Evolutionary conservation across 1,140 invertebrate genomes (phyloP), one percentile per base, ranked within the genome.

Genomic region (Oncopodura yosiiana): DNA sequence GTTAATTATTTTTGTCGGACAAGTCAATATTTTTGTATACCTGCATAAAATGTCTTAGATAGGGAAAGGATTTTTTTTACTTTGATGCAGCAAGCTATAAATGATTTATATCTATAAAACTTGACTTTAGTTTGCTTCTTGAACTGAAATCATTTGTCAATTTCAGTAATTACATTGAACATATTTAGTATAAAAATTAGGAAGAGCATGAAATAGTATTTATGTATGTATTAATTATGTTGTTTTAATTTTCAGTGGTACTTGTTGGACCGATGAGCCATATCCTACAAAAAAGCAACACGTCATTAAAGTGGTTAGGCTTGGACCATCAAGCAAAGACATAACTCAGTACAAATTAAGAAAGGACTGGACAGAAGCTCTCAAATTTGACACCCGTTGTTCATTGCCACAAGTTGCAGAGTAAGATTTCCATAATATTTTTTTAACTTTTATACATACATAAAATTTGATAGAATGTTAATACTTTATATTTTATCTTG

Each of bases 221-320:
- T 34, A 43, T 24, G 30, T 21, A 3, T 32, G 2, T 37, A 24
- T 18, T 8, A 21, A 53, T 8, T 24, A 24, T 38, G 8, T 19
- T 48, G 23, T 53, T 53, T 56, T 32, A 43, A 49, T 36, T 49
- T 56, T 23, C 32, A 63, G 51, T 53, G 49, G 46, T 19, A 41
- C 19, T 24, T 62, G 60, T 36, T 62, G 60, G 60, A 54, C 52
- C 2, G 39, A 58, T 29, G 46, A 53, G 9, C 48, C 39, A 12
- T 43, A 29, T 32, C 48, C 44, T n/a, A 27, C 38, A 18, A 43
- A 62, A 24, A 57, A 55, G n/a, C 55, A 57, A 18, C 60, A 62
- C 44, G 56, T 62, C 12, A 62, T 62, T 11, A 62, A 62, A 51
- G 60, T 62, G 8, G 51, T 62, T 8, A 62, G 53, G 27, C 54